Evolutionary conservation across 2,888 invertebrate species (phyloP), one percentile per base, ranked within the genome.

Genomic region (Drosophila vallismaia): DNA sequence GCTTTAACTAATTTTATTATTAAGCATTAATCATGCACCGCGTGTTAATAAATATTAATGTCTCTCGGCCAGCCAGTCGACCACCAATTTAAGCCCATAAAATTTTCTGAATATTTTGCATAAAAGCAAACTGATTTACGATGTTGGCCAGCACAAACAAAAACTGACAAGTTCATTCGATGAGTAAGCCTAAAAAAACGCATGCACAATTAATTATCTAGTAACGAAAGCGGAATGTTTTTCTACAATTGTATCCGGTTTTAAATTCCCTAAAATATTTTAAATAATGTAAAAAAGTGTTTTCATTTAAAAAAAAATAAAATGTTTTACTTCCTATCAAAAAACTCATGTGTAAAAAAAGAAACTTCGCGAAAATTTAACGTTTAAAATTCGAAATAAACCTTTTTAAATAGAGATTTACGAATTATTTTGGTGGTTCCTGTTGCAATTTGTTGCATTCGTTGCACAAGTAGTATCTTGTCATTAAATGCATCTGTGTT

Each of bases 31-130:
- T 82, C 85, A 87, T 86, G 85, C 74, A 58, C 87, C 85, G 82
- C 75, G 68, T 82, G 82, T 87, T 82, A 82, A 82, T 87, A 82
- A 87, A 87, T 85, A 83, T 87, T 87, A 83, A 87, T 83, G 62
- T 77, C 71, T 80, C 71, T 67, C 71, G 70, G 76, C 77, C 60
- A 26, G 63, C 53, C 56, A 49, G 60, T 71, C 73, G 74, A 81
- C 77, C 72, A 82, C 77, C 79, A 79, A 82, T 87, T 85, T 85
- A 73, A 75, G 83, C 66, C 63, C 77, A 82, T 87, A 82, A 85
- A 87, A 82, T 79, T 76, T 75, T 72, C 79, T 69, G 82, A 71
- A 69, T 55, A 81, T 82, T 84, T 56, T 81, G 87, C 82, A 85
- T 85, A 78, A 81, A 85, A 87, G 75, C 71, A 54, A 38, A 40